Base-by-base conservation (phyloP, 2,797 vertebrate species). In the Xyrichtys novacula region DNA sequence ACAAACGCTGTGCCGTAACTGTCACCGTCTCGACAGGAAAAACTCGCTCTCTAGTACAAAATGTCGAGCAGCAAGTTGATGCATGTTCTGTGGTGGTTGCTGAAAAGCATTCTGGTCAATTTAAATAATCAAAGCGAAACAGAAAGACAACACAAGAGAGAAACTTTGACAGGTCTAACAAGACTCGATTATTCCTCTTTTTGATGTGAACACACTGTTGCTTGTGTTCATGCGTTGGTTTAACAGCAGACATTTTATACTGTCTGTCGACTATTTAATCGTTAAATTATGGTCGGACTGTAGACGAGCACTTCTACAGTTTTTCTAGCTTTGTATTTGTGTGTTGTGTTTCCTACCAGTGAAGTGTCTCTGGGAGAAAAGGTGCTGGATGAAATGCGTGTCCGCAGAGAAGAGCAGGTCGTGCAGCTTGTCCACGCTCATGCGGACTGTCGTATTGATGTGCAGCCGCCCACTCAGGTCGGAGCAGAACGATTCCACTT, bases 321-420 rank as follows among this genome's bases (percentile, higher is more conserved):
- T 34, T 34, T 34, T 34, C 11, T 12, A 34, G 2, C 7, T 11
- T 12, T 2, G 14, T 34, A 12, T 12, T 34, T 34, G 32, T 14
- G 11, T 12, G 14, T 14, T 11, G 32, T 34, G 32, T 34, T 11
- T 34, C 85, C 66, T 63, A 97, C 96, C 96, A 31, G 96, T 97
- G 86, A 97, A 96, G 78, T 96, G 96, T 55, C 96, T 89, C 83
- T 96, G 94, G 47, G 93, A 92, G 83, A 96, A 94, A 65, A 97
- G 96, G 76, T 95, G 93, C 76, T 94, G 95, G 46, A 96, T 91
- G 86, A 97, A 97, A 57, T 95, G 88, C 0, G 95, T 96, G 87
- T 97, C 96, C 0, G 91, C 91, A 55, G 96, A 96, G 92, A 97
- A 96, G 11, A 97, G 94, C 86, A 97, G 93, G 79, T 96, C 95